Evolutionary conservation across 2,113 vertebrate genomes (phyloP), one percentile per base, ranked within the genome.

Genomic region (Symphodus melops): DNA sequence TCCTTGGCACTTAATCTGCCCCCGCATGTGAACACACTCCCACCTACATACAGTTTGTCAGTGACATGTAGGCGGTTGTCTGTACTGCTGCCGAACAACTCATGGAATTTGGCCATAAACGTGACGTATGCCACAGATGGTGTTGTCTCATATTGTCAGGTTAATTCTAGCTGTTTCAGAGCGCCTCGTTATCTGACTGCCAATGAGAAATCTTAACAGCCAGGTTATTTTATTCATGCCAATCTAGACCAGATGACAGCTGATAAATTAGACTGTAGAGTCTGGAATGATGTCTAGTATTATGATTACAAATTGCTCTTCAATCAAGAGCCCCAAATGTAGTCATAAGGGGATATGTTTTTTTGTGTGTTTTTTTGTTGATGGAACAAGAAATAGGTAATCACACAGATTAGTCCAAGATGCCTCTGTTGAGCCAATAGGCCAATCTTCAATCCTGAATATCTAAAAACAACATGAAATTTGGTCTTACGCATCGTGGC

Each of bases 91-190:
- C 23, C 67, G 19, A 12, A 68, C 51, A 79, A 61, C 60, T 52
- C 7, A 19, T 70, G 41, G 58, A 74, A 68, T 49, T 63, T 42
- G 72, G 75, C 55, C 23, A n/a, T 23, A 68, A 65, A 68, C 37
- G 12, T 88, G 85, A 85, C 61, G 52, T 79, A 61, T 51, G 52
- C 42, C 71, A 23, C 80, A 86, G 68, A 82, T 84, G 73, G 81
- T 33, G 36, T 48, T 0, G 49, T 64, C 57, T 70, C 39, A 71
- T 77, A 14, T 77, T 17, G 17, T 76, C 68, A 75, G 56, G 54
- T 70, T 36, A 8, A 58, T 49, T 68, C 19, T 36, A 39, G 55
- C 58, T 37, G 46, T 68, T 72, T 64, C 64, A 36, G 51, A 25
- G 63, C 16, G n/a, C 48, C 46, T 41, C 13, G 33, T 57, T 62